Evolutionary conservation across 2,888 invertebrate species (phyloP).

Genomic region (Pseudanteris insignis): DNA sequence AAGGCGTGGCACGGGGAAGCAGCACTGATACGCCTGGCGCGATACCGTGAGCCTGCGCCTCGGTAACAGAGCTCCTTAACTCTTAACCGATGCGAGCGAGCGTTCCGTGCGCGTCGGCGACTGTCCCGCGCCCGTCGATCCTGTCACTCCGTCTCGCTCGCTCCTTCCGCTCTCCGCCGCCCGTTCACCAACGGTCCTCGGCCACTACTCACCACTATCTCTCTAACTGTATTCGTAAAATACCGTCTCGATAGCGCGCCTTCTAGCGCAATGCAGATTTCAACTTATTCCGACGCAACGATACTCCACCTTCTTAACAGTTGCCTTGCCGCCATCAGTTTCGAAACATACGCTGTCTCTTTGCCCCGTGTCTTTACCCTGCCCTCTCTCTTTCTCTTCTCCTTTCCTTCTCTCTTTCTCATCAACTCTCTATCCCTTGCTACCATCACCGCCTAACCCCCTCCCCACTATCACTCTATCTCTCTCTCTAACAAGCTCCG

Average conservation of each 20-base stretch:
- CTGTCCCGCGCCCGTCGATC: too few species aligned
- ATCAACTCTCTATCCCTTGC: constrained; percentile 1
- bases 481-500: constrained; percentile 17
- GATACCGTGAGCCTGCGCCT: constrained; percentile 44
- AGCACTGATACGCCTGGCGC: constrained; percentile 48
- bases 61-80: constrained; percentile 44
- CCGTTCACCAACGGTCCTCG: constrained; percentile 42
- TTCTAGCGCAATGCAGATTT: constrained; percentile 47
- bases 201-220: constrained; percentile 46
- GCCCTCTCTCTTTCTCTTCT: not conserved
- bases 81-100: constrained; percentile 14
- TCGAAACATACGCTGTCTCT: constrained; percentile 26
- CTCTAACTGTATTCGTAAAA: constrained; percentile 60
- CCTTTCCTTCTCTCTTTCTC: constrained; percentile 5
- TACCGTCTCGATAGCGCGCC: constrained; percentile 50
- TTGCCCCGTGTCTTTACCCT: not conserved
- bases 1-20: constrained; percentile 52
- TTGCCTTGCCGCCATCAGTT: constrained; percentile 39
- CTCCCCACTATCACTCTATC: constrained; percentile 8
- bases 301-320: constrained; percentile 38
- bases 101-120: constrained; percentile 12
- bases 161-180: constrained; percentile 42
- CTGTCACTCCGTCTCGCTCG: constrained; percentile 7
- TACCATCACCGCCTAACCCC: constrained; percentile 11
- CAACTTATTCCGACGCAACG: constrained; percentile 43